Evolutionary conservation across 2,113 vertebrate genomes (phyloP).

Genomic region (Festucalex cinctus): DNA sequence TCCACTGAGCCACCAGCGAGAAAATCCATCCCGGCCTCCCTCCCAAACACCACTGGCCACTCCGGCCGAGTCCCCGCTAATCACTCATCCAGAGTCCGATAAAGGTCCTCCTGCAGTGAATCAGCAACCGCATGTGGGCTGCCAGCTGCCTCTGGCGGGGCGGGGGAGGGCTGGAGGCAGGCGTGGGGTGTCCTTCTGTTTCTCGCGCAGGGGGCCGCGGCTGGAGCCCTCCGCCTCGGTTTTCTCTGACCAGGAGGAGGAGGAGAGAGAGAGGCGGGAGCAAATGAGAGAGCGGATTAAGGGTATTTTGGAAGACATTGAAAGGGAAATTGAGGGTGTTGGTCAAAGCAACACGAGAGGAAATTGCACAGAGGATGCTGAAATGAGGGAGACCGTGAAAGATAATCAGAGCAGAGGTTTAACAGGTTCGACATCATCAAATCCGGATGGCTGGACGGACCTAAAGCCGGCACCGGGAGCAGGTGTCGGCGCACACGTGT

Average conservation of each 20-base stretch:
- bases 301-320: conserved; percentile 56
- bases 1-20: conserved; percentile 41
- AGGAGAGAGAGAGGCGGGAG: conserved; percentile 70
- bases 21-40: conserved; percentile 36
- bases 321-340: conserved; percentile 44
- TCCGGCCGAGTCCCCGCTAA: conserved; percentile 29
- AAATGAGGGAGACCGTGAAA: conserved; percentile 34
- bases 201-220: conserved; percentile 88
- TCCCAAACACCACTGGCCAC: conserved; percentile 23
- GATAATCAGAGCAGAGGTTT: conserved; percentile 31
- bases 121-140: conserved; percentile 37
- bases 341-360: conserved; percentile 16
- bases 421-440: conserved; percentile 6
- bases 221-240: conserved; percentile 94
- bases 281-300: conserved; percentile 60
- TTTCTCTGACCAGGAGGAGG: conserved; percentile 88
- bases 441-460: conserved; percentile 17
- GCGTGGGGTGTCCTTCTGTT: conserved; percentile 90
- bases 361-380: conserved; percentile 28
- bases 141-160: conserved; percentile 55
- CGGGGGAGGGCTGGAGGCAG: conserved; percentile 60
- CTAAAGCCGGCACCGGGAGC: conserved; percentile 20
- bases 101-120: conserved; percentile 23
- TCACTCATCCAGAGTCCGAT: conserved; percentile 18
- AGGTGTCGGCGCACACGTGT: conserved; percentile 64